Base-by-base conservation (phyloP, 2,797 vertebrate species). In the Chromobotia macracanthus region DNA sequence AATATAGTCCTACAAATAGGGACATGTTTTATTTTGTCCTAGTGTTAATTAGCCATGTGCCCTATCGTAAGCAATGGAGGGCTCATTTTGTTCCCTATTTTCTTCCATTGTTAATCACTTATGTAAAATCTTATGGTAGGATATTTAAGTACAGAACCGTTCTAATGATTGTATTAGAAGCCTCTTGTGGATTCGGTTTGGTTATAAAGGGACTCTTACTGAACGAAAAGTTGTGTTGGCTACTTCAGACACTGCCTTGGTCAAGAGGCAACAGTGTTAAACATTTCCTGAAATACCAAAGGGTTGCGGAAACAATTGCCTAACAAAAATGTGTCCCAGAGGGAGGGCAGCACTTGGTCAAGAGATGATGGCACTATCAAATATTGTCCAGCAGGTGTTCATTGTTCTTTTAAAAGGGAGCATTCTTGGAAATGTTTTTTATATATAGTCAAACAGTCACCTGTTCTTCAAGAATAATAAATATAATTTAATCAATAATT, bases 271-370 rank as follows among this genome's bases (percentile, higher is more conserved):
- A 41, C 58, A 12, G 31, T 16, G 67, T 80, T 80, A 76, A 84
- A 80, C 72, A 82, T 82, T 83, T 81, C 75, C 9, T 65, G 9
- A 28, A n/a, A 74, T 41, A 68, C 66, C 56, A 84, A 72, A 63
- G 70, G 28, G 55, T 69, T 77, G n/a, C 53, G 72, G 81, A 79
- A 85, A 75, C 9, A 58, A 18, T 53, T 56, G 11, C 10, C 35
- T 15, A 67, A 66, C 50, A 56, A 38, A 38, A 38, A 38, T 3
- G 35, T 38, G 35, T 38, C 35, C 35, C 35, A 38, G 35, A 38
- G 35, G 35, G 35, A 38, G 35, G 35, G 6, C 35, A 38, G 35
- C 35, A 38, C 35, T 38, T 38, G 35, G 35, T 38, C 35, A 38
- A 3, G 6, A 31, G 31, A 31, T 31, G 31, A 31, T 31, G 31